phyloP scores from a whole-genome alignment of 1,140 invertebrate species.

The Branchinecta lynchi region DNA sequence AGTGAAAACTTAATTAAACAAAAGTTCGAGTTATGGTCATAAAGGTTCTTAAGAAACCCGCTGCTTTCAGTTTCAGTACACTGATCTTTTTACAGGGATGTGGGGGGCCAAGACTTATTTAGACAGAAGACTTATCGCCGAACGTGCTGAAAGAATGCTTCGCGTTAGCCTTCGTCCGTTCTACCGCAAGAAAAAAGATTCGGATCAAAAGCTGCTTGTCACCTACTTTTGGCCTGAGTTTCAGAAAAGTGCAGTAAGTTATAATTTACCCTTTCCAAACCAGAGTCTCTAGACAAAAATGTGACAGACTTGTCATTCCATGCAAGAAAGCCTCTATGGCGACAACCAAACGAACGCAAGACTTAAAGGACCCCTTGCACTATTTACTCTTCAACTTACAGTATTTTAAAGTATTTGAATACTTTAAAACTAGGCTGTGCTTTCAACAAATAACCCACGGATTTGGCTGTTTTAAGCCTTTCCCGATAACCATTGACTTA shows the following conservation, averaged over 20 bases:
- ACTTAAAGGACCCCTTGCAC: too few relatives aligned
- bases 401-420: too few relatives aligned
- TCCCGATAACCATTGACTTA: too few relatives aligned
- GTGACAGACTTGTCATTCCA: too few relatives aligned
- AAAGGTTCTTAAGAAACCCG: not conserved
- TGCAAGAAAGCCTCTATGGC: too few relatives aligned
- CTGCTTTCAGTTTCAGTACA: not conserved
- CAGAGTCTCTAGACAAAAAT: not conserved
- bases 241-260: constrained; percentile 11
- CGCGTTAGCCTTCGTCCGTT: not conserved
- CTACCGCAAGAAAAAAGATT: constrained; percentile 1
- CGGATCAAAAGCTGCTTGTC: constrained; percentile 15
- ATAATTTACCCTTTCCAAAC: not conserved
- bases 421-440: too few relatives aligned
- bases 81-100: constrained; percentile 12
- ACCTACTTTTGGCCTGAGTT: constrained; percentile 16
- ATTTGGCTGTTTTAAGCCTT: too few relatives aligned
- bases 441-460: too few relatives aligned
- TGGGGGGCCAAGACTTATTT: constrained; percentile 17
- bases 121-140: not conserved
- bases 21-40: too few relatives aligned
- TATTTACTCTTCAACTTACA: too few relatives aligned
- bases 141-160: not conserved
- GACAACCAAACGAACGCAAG: too few relatives aligned
- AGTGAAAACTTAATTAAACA: too few relatives aligned